Evolutionary conservation across 2,888 invertebrate genomes (phyloP).

Genomic region (Hypercompe scribonia): DNA sequence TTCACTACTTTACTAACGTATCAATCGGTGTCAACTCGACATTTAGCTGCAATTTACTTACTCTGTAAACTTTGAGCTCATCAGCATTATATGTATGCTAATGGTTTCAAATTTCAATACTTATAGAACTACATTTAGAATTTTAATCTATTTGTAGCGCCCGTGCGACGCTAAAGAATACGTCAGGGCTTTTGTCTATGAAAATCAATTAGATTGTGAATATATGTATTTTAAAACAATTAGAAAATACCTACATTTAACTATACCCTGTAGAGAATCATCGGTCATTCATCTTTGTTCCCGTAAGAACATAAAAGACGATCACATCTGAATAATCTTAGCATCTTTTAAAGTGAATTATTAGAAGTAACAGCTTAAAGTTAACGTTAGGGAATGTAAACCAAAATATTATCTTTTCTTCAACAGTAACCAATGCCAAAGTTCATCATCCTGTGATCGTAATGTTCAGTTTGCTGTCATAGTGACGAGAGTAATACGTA

Average conservation of each 20-base stretch:
- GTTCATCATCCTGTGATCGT: conserved; percentile 34
- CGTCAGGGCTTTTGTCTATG: too few relatives aligned
- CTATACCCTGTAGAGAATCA: conserved; percentile 61
- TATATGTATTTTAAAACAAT: too few relatives aligned
- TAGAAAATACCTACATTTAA: conserved; percentile 62
- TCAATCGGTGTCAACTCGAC: neutral
- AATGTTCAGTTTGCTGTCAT: conserved; percentile 40
- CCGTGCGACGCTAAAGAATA: neutral
- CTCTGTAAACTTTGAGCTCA: neutral
- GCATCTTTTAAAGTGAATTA: conserved; percentile 23
- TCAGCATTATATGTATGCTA: neutral
- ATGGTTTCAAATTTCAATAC: too few relatives aligned
- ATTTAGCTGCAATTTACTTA: neutral
- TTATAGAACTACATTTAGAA: neutral
- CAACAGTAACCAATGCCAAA: conserved; percentile 19
- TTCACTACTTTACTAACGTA: neutral
- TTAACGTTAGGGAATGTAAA: conserved; percentile 4
- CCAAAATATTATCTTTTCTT: conserved; percentile 29
- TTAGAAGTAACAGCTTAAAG: conserved; percentile 25
- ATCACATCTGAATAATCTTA: conserved; percentile 38
- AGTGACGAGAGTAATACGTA: conserved; percentile 25
- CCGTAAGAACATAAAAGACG: conserved; percentile 49
- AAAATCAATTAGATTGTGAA: too few relatives aligned
- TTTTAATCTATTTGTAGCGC: neutral
- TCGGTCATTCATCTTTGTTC: conserved; percentile 57